Evolutionary conservation across 2,888 invertebrate genomes (phyloP), one percentile per base, ranked within the genome.

Genomic region (Microchrysa polita): DNA sequence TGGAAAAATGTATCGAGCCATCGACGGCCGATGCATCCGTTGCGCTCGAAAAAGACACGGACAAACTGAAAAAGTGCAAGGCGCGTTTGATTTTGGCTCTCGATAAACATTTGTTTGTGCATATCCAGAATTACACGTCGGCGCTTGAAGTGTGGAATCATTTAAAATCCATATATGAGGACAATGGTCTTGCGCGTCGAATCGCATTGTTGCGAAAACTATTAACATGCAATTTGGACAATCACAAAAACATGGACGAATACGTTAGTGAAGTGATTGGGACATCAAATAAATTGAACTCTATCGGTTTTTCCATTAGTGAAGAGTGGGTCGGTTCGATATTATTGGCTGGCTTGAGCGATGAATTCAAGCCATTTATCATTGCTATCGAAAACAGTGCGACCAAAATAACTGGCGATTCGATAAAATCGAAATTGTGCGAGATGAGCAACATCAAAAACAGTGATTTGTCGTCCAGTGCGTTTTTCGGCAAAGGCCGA

Each of bases 161-260:
- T n/a, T 18, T 55, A 55, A 55, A 9, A 55, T 18, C 52, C 10
- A 52, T 52, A 18, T 55, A 55, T 55, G 55, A 55, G 18, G 55
- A 55, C 55, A 55, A n/a, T n/a, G 18, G 55, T 55, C 55, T 55
- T 55, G 1, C 52, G 4, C 5, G 20, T 1, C 2, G 18, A 55
- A 55, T 55, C 7, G 7, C 27, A 5, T 7, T 34, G 7, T 5
- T 34, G 2, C 27, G 27, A 5, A 34, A 2, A 5, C 27, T 34
- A 34, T 5, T 34, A 5, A 34, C 27, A 5, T 5, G 4, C 2
- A 34, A 34, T 5, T 34, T 34, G 7, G 27, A 34, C 2, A 34
- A 34, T 34, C 7, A 5, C 7, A 2, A 2, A 7, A 5, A 2
- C 27, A 34, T 34, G 27, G 27, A 34, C 27, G 2, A 2, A 55